Conservation (phyloP, 2,113 vertebrate species). For the Mungos mungo region DNA sequence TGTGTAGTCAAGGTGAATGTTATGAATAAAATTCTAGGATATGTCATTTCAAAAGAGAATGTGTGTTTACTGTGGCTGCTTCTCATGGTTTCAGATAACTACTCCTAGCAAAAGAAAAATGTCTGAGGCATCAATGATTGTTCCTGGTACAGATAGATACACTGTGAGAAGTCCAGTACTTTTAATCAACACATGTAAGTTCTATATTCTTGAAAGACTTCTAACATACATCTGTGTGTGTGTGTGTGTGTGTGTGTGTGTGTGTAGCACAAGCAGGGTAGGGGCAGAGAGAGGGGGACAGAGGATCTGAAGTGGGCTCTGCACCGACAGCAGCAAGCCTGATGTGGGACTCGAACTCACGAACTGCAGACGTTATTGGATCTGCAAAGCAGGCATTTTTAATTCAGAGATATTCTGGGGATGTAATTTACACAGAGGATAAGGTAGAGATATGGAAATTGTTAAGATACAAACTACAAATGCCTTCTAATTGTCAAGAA, state of each 20-base stretch:
- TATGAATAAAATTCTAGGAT: constrained; percentile 6
- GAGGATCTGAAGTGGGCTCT: too few species aligned
- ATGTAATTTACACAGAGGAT: constrained; percentile 2
- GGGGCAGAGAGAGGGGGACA: too few species aligned
- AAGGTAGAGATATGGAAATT: constrained; percentile 5
- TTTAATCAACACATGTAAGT: constrained; percentile 81
- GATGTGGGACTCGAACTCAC: too few species aligned
- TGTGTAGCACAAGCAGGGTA: too few species aligned
- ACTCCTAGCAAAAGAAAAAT: constrained; percentile 87
- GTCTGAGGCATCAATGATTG: constrained; percentile 89
- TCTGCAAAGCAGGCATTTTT: not conserved
- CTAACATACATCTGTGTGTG: not conserved
- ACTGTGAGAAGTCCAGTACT: constrained; percentile 75
- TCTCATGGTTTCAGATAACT: constrained; percentile 80
- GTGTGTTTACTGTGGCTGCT: constrained; percentile 61
- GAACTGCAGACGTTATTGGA: not conserved
- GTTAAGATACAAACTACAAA: not conserved
- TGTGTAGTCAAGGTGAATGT: not conserved
- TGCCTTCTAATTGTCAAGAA: constrained; percentile 36
- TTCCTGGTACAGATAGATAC: constrained; percentile 81
- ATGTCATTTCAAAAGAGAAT: constrained; percentile 44
- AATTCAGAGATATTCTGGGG: constrained; percentile 22
- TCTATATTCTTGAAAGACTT: constrained; percentile 17
- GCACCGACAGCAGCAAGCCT: too few species aligned
- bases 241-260: too few species aligned